Evolutionary conservation across 2,113 vertebrate species (phyloP), one percentile per base, ranked within the genome.

Genomic region (Toxotes jaculatrix): DNA sequence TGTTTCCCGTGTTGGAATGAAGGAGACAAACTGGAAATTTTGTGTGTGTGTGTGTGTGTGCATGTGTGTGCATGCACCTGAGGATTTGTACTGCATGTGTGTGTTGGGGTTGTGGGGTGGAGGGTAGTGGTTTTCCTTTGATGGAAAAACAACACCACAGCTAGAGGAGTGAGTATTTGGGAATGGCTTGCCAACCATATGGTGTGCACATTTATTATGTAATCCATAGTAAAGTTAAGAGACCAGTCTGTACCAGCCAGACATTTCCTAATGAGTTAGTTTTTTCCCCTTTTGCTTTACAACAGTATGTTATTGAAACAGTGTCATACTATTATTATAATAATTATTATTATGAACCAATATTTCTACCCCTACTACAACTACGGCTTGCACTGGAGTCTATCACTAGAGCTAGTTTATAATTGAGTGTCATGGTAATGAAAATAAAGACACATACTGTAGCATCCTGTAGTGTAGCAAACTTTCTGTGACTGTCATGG

Each of bases 121-220:
- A 27, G 49, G 40, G 40, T 31, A 62, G 61, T 56, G 82, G 51
- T 83, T 85, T 86, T 80, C 71, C 56, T 83, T 76, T 80, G 51
- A 78, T 84, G 89, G 89, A 90, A 89, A 89, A 89, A 83, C 73
- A 85, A 80, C 77, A 60, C 74, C 74, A 56, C 73, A 83, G 86
- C 65, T 61, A 34, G 76, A 84, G 80, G 73, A 89, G 85, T 43
- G 84, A 81, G 77, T 53, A 59, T 85, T 81, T 79, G 21, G 83
- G 65, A 57, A 77, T 21, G 61, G 64, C 47, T 61, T 86, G 87
- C 86, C 90, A 91, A 86, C 87, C 88, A 93, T 92, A 88, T 93
- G 90, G 88, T 77, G 66, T 68, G 85, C 90, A 91, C 87, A 91
- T 91, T 90, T 93, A 65, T 93, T 89, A 91, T 90, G 82, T 92